These are phyloP conservation scores for Colinus virginianus DNA, from an alignment of 2,113 vertebrate species.

Conservation along the genomic window DNA sequence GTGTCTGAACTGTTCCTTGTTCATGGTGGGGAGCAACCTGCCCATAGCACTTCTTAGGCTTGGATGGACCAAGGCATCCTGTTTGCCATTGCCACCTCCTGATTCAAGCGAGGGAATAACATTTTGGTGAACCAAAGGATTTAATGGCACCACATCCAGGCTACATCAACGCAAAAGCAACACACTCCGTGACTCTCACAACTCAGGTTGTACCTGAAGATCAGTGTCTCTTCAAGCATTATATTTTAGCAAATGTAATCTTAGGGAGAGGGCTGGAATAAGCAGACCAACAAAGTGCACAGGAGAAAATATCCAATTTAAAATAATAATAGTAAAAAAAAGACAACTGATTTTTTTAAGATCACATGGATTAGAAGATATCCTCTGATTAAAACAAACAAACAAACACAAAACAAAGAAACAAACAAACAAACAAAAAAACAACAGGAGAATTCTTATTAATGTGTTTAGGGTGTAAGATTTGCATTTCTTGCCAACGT, in stretches of 20 bases:
- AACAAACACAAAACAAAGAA: too few relatives aligned
- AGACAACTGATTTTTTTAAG: not conserved
- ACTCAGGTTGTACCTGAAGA: not conserved
- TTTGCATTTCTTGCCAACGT: not conserved
- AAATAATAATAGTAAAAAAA: not conserved
- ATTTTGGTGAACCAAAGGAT: not conserved
- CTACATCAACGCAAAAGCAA: not conserved
- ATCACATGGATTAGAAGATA: not conserved
- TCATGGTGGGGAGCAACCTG: not conserved
- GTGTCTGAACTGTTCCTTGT: not conserved
- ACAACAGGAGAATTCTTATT: not conserved
- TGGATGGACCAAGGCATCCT: not conserved
- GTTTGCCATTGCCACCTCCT: not conserved
- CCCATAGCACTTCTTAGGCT: not conserved
- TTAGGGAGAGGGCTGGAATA: not conserved
- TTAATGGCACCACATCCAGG: not conserved
- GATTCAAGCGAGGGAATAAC: not conserved
- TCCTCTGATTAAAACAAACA: not conserved
- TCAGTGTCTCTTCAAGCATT: not conserved
- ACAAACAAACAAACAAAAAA: too few relatives aligned
- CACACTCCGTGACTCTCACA: not conserved
- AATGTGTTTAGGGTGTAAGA: not conserved
- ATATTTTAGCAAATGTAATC: rapidly evolving
- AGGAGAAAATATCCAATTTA: not conserved
- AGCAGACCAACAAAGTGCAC: not conserved